Evolutionary conservation across 2,888 invertebrate species (phyloP), one percentile per base, ranked within the genome.

Genomic region (Aporophyla lueneburgensis): DNA sequence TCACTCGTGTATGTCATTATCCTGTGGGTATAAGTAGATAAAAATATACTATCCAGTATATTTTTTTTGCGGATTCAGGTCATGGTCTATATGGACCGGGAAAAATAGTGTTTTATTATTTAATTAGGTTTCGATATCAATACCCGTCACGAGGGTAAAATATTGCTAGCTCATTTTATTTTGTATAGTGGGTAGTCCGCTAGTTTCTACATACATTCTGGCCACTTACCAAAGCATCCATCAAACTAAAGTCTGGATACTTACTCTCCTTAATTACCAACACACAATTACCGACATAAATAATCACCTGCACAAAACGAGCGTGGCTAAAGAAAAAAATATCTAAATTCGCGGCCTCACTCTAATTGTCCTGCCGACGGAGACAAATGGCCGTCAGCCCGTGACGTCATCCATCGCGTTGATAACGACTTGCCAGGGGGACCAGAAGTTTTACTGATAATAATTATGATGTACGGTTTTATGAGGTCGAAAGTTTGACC

Each of bases 281-380:
- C 46, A 33, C 2, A 16, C 27, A 67, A 76, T 16, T 68, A 71
- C 24, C 61, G 1, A n/a, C 14, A 59, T 68, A 24, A 71, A 66
- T 84, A 54, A 71, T 84, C 33, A 81, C 80, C 70, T 71, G 67
- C 19, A 51, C 49, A 56, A 69, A 49, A 56, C 43, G 51, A 63
- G 27, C 24, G 9, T 40, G 40, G 12, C 27, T 49, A n/a, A 66
- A 54, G 61, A 43, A 53, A 84, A 33, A 81, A 80, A 79, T 68
- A 79, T 81, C 81, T 74, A 74, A 81, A 74, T 79, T 86, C 78
- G 62, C 73, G 68, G 59, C 74, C 67, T 79, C 74, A 46, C 69
- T 74, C 85, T 88, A 86, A 88, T 86, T 88, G 88, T 86, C 72
- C 74, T 51, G 51, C 33, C 43, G 85, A 87, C 81, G 75, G 49